Base-by-base conservation (phyloP, 2,113 vertebrate genomes). In the Potamarius usumacintae region DNA sequence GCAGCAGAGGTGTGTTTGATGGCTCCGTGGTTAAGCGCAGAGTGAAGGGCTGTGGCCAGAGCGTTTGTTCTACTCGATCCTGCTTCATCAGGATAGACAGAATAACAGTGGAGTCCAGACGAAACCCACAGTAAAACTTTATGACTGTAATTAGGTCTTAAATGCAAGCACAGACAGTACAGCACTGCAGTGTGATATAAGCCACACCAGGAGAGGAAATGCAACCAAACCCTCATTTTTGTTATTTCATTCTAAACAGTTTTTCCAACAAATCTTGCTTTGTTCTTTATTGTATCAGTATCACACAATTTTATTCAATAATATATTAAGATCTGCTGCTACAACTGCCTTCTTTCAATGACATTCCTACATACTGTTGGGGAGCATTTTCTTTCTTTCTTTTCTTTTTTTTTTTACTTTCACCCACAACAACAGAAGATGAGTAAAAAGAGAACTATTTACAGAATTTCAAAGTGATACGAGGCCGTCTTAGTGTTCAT, bases 1-100 rank as follows among this genome's bases (percentile, higher is more conserved):
- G 48, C 20, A 8, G 63, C 72, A 88, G 78, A 91, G 85, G 83
- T 80, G 86, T 88, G 91, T 94, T 94, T 93, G 93, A 95, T 92
- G 92, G 77, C 86, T 92, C 85, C 90, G 89, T 89, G 91, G 88
- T 88, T 90, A 85, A 90, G 89, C 90, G 91, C 90, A 91, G 89
- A 89, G 85, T 89, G 87, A 90, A 93, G 82, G 84, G 85, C 53
- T 25, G 90, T 89, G 92, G 89, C 92, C 50, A 90, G 86, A 83
- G 25, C 65, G 80, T 81, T 52, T 85, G 89, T 88, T 88, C 84
- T 92, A 92, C 87, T 74, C 62, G 79, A 86, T 74, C 55, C 34
- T 86, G n/a, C 25, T 88, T 9, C 34, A 48, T 78, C 17, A 12
- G 55, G 5, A 84, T 63, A 17, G 7, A 71, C 55, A 48, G 48